Conservation (phyloP, 2,113 vertebrate species). For the Leptobrachium ailaonicum region DNA sequence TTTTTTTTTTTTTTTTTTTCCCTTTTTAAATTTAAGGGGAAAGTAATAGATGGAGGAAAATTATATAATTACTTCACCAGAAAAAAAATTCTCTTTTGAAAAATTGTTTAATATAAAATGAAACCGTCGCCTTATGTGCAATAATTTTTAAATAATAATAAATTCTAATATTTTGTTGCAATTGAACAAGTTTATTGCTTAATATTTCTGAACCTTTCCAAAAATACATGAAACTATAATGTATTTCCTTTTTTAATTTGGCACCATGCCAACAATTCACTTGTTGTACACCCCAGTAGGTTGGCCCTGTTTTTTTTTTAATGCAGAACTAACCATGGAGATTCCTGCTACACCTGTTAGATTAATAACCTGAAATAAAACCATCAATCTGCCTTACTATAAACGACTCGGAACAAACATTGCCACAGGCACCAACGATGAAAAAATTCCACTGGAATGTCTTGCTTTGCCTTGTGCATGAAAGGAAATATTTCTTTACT, state of each 20-base stretch:
- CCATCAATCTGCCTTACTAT: slow-evolving; percentile 42
- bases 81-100: too few species aligned
- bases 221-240: too few species aligned
- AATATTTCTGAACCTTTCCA: too few species aligned
- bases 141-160: too few species aligned
- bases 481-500: slow-evolving; percentile 29
- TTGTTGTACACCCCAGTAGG: not conserved
- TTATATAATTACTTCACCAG: too few species aligned
- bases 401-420: slow-evolving; percentile 39
- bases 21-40: too few species aligned
- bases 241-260: not conserved
- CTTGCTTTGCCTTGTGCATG: slow-evolving; percentile 19
- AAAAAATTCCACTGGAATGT: slow-evolving; percentile 29
- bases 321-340: not conserved
- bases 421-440: slow-evolving; percentile 41
- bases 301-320: not conserved
- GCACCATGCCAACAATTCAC: not conserved
- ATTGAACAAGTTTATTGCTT: too few species aligned
- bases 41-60: too few species aligned
- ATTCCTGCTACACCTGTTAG: slow-evolving; percentile 15
- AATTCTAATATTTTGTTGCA: too few species aligned
- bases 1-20: too few species aligned
- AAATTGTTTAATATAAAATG: too few species aligned
- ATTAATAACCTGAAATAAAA: slow-evolving; percentile 7
- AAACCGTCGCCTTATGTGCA: too few species aligned